phyloP scores from a whole-genome alignment of 2,797 vertebrate species.

The Sparidentex hasta region DNA sequence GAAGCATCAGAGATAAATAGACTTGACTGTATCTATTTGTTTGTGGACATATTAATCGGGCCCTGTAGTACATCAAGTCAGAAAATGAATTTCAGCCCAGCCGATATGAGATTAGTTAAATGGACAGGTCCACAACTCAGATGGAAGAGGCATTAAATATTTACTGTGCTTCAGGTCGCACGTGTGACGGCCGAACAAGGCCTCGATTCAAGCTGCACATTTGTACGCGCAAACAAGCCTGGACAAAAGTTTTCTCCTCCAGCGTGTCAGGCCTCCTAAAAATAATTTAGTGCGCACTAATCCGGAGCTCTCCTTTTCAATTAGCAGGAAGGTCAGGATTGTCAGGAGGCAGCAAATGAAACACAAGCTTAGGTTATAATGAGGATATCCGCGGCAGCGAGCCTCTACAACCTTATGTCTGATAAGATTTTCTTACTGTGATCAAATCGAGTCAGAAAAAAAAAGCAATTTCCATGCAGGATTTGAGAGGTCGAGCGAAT shows the following conservation, averaged over 20 bases:
- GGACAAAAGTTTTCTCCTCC: conserved; percentile 32
- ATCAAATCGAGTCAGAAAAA: conserved; percentile 35
- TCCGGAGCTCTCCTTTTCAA: conserved; percentile 72
- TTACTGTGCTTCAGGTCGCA: conserved; percentile 27
- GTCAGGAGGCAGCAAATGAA: conserved; percentile 74
- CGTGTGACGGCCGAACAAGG: not conserved
- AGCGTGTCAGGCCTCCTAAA: conserved; percentile 43
- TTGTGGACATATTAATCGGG: conserved; percentile 70
- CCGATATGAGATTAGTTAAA: conserved; percentile 66
- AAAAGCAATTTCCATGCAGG: not conserved
- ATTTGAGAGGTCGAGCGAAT: conserved; percentile 18
- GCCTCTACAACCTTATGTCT: conserved; percentile 37
- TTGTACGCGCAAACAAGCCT: conserved; percentile 7
- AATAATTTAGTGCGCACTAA: conserved; percentile 65
- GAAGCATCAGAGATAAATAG: conserved; percentile 69
- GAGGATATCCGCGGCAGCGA: conserved; percentile 47
- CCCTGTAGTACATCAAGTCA: conserved; percentile 44
- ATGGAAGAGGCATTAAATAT: conserved; percentile 36
- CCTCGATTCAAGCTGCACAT: not conserved
- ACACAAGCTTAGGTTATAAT: conserved; percentile 66
- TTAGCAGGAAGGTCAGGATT: conserved; percentile 76
- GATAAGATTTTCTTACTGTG: conserved; percentile 45
- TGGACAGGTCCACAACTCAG: conserved; percentile 62
- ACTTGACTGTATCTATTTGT: conserved; percentile 71
- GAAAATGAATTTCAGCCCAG: conserved; percentile 62